A percentile compares a stretch with the other conserved stretches of the same genome.
These are phyloP conservation scores for Crocuta crocuta DNA, from an alignment of 2,113 vertebrate genomes.

Conservation along the genomic window DNA sequence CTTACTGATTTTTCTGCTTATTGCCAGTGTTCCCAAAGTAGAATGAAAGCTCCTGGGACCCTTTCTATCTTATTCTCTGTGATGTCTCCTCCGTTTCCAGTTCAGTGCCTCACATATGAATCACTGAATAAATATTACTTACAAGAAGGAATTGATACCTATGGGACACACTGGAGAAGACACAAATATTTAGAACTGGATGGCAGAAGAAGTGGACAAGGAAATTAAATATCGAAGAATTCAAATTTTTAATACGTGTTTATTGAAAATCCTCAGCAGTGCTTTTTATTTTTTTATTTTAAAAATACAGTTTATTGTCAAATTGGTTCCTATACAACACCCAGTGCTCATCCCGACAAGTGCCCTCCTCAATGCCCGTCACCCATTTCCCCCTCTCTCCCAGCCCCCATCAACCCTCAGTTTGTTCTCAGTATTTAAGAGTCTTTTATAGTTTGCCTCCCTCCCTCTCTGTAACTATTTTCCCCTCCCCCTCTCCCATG, in stretches of 20 bases:
- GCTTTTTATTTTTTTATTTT: neutral
- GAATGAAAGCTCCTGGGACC: neutral
- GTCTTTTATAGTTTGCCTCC: too few species aligned
- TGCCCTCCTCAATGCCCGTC: too few species aligned
- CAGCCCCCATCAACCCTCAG: too few species aligned
- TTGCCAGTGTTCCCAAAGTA: neutral
- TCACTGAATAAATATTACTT: neutral
- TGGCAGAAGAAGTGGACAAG: neutral
- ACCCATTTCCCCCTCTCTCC: too few species aligned
- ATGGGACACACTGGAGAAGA: neutral
- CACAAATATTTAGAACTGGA: neutral
- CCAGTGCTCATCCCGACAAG: too few species aligned
- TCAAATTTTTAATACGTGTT: neutral
- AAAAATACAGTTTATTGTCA: too few species aligned
- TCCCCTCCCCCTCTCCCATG: too few species aligned
- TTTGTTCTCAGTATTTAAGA: too few species aligned
- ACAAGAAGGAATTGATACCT: neutral
- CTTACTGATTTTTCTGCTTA: neutral
- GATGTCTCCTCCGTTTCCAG: neutral
- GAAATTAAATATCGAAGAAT: neutral
- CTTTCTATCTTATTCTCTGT: neutral
- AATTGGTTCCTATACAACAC: too few species aligned
- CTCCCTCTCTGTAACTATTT: too few species aligned
- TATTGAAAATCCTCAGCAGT: neutral
- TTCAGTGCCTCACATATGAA: neutral